Evolutionary conservation across 2,888 invertebrate species (phyloP).

Genomic region (Ethmia dodecea): DNA sequence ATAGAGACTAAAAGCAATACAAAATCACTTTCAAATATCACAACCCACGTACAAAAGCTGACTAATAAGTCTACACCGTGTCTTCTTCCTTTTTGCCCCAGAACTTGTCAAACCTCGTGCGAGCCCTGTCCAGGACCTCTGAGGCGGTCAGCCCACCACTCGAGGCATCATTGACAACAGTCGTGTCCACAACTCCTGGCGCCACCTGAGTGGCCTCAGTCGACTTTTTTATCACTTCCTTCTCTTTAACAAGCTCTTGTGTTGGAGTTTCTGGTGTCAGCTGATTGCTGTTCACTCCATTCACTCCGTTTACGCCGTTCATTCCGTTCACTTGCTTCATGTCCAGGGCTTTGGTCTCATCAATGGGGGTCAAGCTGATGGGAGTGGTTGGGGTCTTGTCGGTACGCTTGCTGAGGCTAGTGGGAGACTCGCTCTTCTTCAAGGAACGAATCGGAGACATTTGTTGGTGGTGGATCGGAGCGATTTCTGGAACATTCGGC

Average conservation of each 20-base stretch:
- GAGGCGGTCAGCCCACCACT: conserved; percentile 81
- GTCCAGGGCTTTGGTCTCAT: conserved; percentile 67
- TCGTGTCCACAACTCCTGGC: conserved; percentile 76
- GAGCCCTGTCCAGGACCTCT: conserved; percentile 88
- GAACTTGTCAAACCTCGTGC: conserved; percentile 90
- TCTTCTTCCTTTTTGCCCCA: conserved; percentile 86
- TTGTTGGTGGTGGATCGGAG: conserved; percentile 72
- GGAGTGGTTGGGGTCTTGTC: conserved; percentile 74
- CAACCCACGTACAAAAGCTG: conserved; percentile 35
- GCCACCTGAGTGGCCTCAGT: conserved; percentile 70
- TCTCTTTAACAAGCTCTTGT: conserved; percentile 48
- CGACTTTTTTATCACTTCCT: conserved; percentile 64
- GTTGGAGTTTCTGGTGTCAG: conserved; percentile 62
- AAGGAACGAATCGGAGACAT: conserved; percentile 72
- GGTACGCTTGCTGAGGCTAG: conserved; percentile 65
- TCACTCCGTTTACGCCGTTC: conserved; percentile 36
- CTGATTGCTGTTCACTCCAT: conserved; percentile 52
- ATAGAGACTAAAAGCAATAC: conserved; percentile 1
- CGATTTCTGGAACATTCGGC: conserved; percentile 60
- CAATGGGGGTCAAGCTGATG: conserved; percentile 67
- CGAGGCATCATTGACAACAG: conserved; percentile 62
- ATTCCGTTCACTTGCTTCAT: conserved; percentile 62
- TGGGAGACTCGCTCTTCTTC: conserved; percentile 71
- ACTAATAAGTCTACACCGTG: conserved; percentile 54
- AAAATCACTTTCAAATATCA: conserved; percentile 22